These are phyloP conservation scores for Leucopsar rothschildi DNA, from an alignment of 2,113 vertebrate genomes.

Conservation along the genomic window DNA sequence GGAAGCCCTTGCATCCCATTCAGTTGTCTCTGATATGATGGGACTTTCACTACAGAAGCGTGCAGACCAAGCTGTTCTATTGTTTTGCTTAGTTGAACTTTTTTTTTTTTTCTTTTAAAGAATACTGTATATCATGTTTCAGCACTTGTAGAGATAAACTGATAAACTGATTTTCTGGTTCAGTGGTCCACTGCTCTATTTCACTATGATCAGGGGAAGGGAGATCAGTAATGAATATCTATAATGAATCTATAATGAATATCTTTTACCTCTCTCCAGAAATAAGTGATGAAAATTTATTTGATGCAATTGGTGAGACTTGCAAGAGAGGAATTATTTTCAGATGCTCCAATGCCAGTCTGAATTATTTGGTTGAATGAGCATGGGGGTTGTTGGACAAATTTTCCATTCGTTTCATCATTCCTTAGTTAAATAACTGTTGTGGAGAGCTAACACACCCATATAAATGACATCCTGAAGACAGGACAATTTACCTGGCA, in stretches of 20 bases:
- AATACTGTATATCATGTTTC: background rate
- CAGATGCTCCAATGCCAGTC: accelerated
- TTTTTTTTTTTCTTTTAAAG: background rate
- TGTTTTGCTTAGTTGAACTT: background rate
- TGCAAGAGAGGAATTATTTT: background rate
- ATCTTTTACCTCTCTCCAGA: background rate
- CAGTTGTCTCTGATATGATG: accelerated
- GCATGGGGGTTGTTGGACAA: background rate
- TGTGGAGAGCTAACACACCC: background rate
- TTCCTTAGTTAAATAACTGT: background rate
- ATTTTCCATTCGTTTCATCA: background rate
- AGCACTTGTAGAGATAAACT: background rate
- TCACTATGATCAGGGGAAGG: background rate
- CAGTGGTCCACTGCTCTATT: background rate
- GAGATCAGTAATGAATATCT: background rate
- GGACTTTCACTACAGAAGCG: background rate
- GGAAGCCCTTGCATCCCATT: background rate
- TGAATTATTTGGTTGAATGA: background rate
- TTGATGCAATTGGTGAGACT: background rate
- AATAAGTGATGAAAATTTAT: background rate
- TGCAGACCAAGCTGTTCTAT: background rate
- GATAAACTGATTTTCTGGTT: background rate
- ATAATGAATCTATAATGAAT: background rate
- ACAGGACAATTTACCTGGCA: background rate
- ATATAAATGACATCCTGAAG: background rate